Evolutionary conservation across 2,888 invertebrate species (phyloP), one percentile per base, ranked within the genome.

Genomic region (Ectropis crepuscularia): DNA sequence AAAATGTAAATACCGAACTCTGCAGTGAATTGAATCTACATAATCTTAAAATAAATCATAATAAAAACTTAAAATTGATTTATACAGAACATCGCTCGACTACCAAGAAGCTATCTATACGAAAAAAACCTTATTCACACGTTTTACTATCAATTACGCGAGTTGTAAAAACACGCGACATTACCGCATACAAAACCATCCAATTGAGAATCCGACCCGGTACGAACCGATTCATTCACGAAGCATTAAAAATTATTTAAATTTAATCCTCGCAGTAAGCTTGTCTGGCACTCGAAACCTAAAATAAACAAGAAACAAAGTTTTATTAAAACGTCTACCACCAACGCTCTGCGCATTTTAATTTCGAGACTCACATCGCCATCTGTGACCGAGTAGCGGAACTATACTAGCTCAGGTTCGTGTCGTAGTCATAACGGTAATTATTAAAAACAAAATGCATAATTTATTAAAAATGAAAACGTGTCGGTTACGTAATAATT

Each of bases 301-400:
- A 79, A 85, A 83, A 85, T 85, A 85, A 86, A 87, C 83, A 84
- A 77, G 73, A 80, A 80, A 85, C 84, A 85, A 86, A 87, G 77
- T 86, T 85, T 82, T 82, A 86, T 82, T 85, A 85, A 80, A 85
- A 80, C 75, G 75, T 83, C 81, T 83, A 80, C 38, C 50, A 64
- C 71, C 77, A 79, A 84, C 86, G 65, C 80, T 69, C 64, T 62
- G 58, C 46, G 36, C 8, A 45, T 37, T 12, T 9, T 0, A 28
- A 16, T 28, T 12, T 39, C 63, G 61, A 63, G 50, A 68, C 57
- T 51, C 76, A 83, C 74, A 70, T 46, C 89, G 90, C 88, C 90
- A 90, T 88, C 92, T 92, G 48, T 70, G 72, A 74, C 55, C 77
- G 86, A 88, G 86, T 92, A 90, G 92, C 87, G 43, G 77, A 80